phyloP scores from a whole-genome alignment of 2,888 invertebrate genomes.

The Hypomecis atomaria region DNA sequence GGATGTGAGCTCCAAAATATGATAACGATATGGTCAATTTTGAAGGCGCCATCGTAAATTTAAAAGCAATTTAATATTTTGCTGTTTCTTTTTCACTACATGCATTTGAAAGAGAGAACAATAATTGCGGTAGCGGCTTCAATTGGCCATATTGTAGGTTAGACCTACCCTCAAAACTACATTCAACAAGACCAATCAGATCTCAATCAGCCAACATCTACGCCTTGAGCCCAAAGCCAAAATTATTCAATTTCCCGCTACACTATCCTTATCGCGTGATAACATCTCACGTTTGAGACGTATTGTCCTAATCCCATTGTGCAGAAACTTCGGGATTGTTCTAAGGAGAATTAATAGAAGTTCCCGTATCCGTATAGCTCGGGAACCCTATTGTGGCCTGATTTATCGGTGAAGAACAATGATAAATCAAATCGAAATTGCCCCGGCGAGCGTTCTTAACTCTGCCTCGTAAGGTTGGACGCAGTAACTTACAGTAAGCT shows the following conservation, averaged over 20 bases:
- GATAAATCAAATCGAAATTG: conserved; percentile 83
- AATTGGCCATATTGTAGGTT: too few relatives aligned
- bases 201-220: conserved; percentile 11
- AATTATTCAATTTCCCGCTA: conserved; percentile 44
- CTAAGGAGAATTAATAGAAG: conserved; percentile 82
- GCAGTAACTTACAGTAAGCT: conserved; percentile 13
- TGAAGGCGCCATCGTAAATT: too few relatives aligned
- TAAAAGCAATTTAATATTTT: too few relatives aligned
- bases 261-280: conserved; percentile 62
- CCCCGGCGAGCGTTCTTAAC: conserved; percentile 63
- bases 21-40: too few relatives aligned
- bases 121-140: too few relatives aligned
- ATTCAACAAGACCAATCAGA: conserved; percentile 10
- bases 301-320: conserved; percentile 80
- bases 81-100: too few relatives aligned
- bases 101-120: too few relatives aligned
- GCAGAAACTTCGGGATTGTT: conserved; percentile 74
- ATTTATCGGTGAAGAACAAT: conserved; percentile 83
- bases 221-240: conserved; percentile 17
- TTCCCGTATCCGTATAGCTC: conserved; percentile 57
- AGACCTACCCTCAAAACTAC: background rate
- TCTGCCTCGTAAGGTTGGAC: conserved; percentile 25
- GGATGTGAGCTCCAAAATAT: too few relatives aligned
- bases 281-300: conserved; percentile 74
- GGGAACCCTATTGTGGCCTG: conserved; percentile 74